phyloP scores from a whole-genome alignment of 2,888 invertebrate species.

The Pseudococcus viburni region DNA sequence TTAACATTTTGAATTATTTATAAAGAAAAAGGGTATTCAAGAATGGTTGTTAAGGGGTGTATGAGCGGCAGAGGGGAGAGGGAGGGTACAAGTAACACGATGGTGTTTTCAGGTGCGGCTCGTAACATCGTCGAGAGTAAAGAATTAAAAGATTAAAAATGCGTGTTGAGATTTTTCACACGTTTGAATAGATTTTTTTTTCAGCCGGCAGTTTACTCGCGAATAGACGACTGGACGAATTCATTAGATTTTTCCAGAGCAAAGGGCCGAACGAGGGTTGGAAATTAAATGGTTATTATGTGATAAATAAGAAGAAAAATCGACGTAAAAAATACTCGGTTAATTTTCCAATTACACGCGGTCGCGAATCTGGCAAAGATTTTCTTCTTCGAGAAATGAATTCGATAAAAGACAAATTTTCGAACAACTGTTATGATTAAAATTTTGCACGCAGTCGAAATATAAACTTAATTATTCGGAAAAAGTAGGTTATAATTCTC shows the following conservation, averaged over 20 bases:
- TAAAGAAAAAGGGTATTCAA: constrained; percentile 41
- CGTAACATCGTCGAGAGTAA: constrained; percentile 11
- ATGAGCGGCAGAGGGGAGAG: too few species aligned
- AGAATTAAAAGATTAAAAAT: constrained; percentile 46
- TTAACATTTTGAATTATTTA: constrained; percentile 59
- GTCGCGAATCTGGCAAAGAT: neutral
- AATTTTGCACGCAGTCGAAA: constrained; percentile 25
- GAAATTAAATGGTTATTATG: constrained; percentile 8
- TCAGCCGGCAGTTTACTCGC: neutral
- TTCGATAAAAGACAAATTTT: constrained; percentile 39
- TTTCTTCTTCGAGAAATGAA: neutral
- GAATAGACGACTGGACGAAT: neutral
- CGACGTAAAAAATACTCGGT: neutral
- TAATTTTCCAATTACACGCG: constrained; percentile 30
- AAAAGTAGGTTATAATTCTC: constrained; percentile 35
- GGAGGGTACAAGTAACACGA: neutral
- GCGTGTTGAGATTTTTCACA: constrained; percentile 44
- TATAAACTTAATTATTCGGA: constrained; percentile 48
- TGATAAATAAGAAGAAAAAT: neutral
- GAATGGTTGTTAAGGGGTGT: neutral
- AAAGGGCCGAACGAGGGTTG: too few species aligned
- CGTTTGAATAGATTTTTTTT: constrained; percentile 11
- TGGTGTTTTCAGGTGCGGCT: constrained; percentile 21
- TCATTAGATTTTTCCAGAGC: neutral
- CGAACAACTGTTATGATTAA: constrained; percentile 38